Evolutionary conservation across 2,113 vertebrate genomes (phyloP).

Genomic region (Atherinomorus stipes): DNA sequence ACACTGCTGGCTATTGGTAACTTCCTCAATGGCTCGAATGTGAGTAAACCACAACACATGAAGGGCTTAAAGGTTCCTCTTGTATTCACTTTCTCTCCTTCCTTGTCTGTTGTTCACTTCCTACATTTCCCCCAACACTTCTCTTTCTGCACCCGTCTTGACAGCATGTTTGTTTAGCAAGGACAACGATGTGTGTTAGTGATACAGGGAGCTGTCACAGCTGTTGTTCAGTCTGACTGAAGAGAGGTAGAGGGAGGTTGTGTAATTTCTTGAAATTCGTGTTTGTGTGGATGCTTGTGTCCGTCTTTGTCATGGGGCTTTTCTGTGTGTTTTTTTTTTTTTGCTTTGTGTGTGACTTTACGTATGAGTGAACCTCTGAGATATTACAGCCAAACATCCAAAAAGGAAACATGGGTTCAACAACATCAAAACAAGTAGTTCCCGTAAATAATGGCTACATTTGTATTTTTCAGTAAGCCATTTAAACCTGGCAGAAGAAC

Average conservation of each 20-base stretch:
- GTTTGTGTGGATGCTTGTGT: constrained; percentile 20
- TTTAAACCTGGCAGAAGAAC: constrained; percentile 78
- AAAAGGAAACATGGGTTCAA: constrained; percentile 69
- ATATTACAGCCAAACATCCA: constrained; percentile 53
- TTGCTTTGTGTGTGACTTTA: constrained; percentile 19
- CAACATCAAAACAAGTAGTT: constrained; percentile 69
- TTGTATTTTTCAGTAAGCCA: constrained; percentile 78
- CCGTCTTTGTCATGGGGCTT: not conserved
- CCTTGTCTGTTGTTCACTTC: constrained; percentile 26
- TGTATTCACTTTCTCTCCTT: constrained; percentile 16
- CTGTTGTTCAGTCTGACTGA: constrained; percentile 41
- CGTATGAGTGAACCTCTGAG: constrained; percentile 42
- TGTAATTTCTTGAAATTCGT: constrained; percentile 19
- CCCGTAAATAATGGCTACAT: constrained; percentile 69
- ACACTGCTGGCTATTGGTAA: constrained; percentile 96
- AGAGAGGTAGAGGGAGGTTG: not conserved
- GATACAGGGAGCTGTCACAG: constrained; percentile 35
- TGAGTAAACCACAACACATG: constrained; percentile 78
- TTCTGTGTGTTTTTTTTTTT: constrained; percentile 13
- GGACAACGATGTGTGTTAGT: constrained; percentile 53
- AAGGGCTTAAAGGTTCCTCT: not conserved
- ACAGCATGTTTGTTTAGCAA: constrained; percentile 60
- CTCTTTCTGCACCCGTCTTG: constrained; percentile 6
- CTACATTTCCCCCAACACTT: constrained; percentile 26
- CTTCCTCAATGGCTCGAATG: constrained; percentile 96